Evolutionary conservation across 1,140 invertebrate species (phyloP).

Genomic region (Trichonephila clavipes): DNA sequence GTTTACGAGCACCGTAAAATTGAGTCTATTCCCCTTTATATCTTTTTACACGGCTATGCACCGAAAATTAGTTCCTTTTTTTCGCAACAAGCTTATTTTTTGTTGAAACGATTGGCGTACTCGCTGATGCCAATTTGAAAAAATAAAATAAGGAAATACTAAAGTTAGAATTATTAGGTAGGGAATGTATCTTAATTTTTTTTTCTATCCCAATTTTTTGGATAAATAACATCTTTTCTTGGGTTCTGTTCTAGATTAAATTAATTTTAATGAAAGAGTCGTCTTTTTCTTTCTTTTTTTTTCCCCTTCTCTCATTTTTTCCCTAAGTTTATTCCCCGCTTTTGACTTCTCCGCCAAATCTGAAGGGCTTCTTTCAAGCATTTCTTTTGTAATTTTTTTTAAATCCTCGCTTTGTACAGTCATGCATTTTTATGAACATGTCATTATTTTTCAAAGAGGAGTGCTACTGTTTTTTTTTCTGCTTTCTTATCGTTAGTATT

Average conservation of each 20-base stretch:
- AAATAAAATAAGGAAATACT: not conserved
- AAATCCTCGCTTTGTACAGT: not conserved
- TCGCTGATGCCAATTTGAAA: not conserved
- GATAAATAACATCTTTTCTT: constrained; percentile 5
- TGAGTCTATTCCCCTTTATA: not conserved
- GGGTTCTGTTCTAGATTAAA: not conserved
- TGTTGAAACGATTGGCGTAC: not conserved
- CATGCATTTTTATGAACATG: constrained; percentile 26
- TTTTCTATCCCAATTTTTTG: not conserved
- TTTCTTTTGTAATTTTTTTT: not conserved
- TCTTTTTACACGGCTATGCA: not conserved
- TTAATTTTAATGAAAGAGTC: constrained; percentile 22
- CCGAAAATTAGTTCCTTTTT: not conserved
- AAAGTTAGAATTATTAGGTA: constrained; percentile 8
- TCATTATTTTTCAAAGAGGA: not conserved
- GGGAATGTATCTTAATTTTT: not conserved
- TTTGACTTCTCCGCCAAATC: not conserved
- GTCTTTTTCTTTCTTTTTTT: not conserved
- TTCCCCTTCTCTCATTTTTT: not conserved
- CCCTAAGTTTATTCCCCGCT: not conserved
- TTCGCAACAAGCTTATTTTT: not conserved
- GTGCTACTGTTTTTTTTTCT: not conserved
- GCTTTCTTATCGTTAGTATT: not conserved
- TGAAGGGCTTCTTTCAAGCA: not conserved
- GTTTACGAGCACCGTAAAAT: not conserved